A percentile compares a stretch with the other conserved stretches of the same genome.
Conservation (phyloP, 1,140 invertebrate genomes). For the Nasonia longicornis region DNA sequence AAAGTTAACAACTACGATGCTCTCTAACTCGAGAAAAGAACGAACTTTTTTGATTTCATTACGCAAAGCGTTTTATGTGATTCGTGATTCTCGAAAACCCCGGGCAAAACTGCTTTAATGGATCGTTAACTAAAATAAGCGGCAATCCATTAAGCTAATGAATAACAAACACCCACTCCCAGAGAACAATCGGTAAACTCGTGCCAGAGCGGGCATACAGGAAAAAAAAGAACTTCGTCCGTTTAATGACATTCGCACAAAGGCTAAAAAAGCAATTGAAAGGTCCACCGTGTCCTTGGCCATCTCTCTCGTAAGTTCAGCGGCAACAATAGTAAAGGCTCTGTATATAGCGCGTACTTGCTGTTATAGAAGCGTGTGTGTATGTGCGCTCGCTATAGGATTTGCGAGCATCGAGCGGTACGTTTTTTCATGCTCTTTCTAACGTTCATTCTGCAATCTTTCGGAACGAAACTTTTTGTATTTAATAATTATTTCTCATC, state of each 20-base stretch:
- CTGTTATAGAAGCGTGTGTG: background rate
- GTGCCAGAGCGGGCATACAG: background rate
- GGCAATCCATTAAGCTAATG: slow-evolving; percentile 25
- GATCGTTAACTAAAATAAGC: slow-evolving; percentile 19
- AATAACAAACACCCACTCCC: slow-evolving; percentile 18
- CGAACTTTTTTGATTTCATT: background rate
- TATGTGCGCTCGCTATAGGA: background rate
- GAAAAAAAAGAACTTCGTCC: background rate
- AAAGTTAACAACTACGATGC: no score
- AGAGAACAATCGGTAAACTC: slow-evolving; percentile 16
- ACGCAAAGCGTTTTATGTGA: no score
- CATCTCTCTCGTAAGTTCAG: slow-evolving; percentile 20
- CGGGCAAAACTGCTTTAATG: background rate
- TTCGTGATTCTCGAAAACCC: no score
- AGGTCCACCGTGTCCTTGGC: slow-evolving; percentile 26
- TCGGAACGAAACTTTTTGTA: background rate
- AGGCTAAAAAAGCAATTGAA: slow-evolving; percentile 31
- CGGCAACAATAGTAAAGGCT: background rate
- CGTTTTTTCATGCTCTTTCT: background rate
- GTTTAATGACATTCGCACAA: slow-evolving; percentile 27
- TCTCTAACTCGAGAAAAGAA: no score
- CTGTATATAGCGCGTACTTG: background rate
- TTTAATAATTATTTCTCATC: background rate
- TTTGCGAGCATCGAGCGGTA: background rate
- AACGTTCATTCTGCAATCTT: background rate